These are phyloP conservation scores for Drosophila testacea DNA, from an alignment of 2,888 invertebrate genomes.

Conservation along the genomic window DNA sequence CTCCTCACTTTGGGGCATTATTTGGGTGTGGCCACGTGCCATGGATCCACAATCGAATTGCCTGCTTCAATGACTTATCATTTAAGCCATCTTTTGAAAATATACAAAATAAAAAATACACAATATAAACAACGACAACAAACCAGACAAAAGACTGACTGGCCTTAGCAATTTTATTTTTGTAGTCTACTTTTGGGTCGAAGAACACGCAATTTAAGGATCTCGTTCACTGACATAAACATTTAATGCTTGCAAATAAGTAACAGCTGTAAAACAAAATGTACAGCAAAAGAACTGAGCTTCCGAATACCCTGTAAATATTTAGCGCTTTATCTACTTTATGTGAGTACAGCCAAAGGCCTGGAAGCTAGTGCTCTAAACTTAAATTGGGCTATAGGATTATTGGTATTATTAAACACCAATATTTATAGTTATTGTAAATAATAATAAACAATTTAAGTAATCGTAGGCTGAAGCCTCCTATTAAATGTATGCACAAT, in stretches of 20 bases:
- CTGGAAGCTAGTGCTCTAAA: too few relatives aligned
- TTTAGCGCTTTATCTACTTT: too few relatives aligned
- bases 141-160: slow-evolving; percentile 6
- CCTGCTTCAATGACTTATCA: slow-evolving; percentile 55
- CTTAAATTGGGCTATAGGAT: too few relatives aligned
- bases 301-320: slow-evolving; percentile 12
- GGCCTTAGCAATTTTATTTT: slow-evolving; percentile 10
- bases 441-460: too few relatives aligned
- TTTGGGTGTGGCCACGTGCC: slow-evolving; percentile 31
- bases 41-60: slow-evolving; percentile 40
- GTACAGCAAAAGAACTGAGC: not conserved
- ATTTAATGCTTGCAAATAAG: slow-evolving; percentile 55
- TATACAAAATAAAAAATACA: slow-evolving; percentile 10
- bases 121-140: not conserved
- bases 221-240: slow-evolving; percentile 53
- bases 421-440: too few relatives aligned
- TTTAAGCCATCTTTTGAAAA: slow-evolving; percentile 47
- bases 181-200: slow-evolving; percentile 46
- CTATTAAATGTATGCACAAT: not conserved
- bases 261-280: slow-evolving; percentile 8
- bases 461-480: not conserved
- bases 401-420: too few relatives aligned
- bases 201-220: slow-evolving; percentile 62
- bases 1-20: not conserved
- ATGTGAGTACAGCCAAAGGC: too few relatives aligned